Percentiles rank a stretch among this genome's conserved stretches.
These are phyloP conservation scores for Apamea epomidion DNA, from an alignment of 2,888 invertebrate species.

Conservation along the genomic window DNA sequence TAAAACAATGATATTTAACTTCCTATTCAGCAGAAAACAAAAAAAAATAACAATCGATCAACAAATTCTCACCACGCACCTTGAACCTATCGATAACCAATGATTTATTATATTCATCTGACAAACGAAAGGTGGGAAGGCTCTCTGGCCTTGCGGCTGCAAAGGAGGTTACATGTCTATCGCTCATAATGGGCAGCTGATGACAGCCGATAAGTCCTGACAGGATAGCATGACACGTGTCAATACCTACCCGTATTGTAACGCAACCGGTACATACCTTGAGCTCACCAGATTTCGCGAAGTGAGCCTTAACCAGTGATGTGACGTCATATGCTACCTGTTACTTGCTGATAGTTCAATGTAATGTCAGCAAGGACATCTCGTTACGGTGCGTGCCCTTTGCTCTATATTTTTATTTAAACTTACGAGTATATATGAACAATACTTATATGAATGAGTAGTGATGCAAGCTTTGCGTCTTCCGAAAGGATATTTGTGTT, in stretches of 20 bases:
- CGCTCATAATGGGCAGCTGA: slow-evolving; percentile 83
- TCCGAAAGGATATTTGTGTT: slow-evolving; percentile 6
- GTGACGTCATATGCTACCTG: slow-evolving; percentile 52
- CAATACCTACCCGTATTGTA: slow-evolving; percentile 49
- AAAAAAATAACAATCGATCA: slow-evolving; percentile 74
- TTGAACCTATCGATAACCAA: slow-evolving; percentile 77
- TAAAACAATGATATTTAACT: slow-evolving; percentile 62
- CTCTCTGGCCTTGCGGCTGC: slow-evolving; percentile 77
- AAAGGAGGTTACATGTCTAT: slow-evolving; percentile 83
- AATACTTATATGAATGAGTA: neutral
- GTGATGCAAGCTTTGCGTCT: neutral
- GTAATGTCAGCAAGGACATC: slow-evolving; percentile 38
- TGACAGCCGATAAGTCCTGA: slow-evolving; percentile 83
- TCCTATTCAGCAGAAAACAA: slow-evolving; percentile 52
- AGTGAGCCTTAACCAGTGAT: slow-evolving; percentile 34
- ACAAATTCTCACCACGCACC: slow-evolving; percentile 70
- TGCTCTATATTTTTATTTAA: slow-evolving; percentile 40
- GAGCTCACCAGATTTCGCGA: slow-evolving; percentile 37
- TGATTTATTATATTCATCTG: slow-evolving; percentile 71
- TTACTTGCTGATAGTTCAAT: slow-evolving; percentile 53
- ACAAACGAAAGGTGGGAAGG: slow-evolving; percentile 80
- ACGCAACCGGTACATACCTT: slow-evolving; percentile 57
- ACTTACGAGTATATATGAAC: neutral
- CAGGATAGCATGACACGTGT: slow-evolving; percentile 58
- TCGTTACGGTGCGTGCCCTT: slow-evolving; percentile 29